These are phyloP conservation scores for Chaetodon trifasciatus DNA, from an alignment of 2,797 vertebrate genomes.

Conservation along the genomic window DNA sequence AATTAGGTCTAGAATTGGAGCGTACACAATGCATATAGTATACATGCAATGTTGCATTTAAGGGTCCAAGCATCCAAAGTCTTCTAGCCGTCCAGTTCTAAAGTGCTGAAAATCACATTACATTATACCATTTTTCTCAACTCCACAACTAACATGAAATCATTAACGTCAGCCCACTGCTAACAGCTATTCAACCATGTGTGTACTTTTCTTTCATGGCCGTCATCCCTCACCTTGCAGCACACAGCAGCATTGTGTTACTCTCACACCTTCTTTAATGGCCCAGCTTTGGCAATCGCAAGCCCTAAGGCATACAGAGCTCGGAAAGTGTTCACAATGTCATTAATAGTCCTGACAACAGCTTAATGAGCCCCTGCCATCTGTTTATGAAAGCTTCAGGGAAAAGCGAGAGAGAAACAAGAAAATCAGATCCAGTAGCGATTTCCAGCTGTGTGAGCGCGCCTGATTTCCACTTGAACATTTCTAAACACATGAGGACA, in stretches of 20 bases:
- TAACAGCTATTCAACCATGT: conserved; percentile 61
- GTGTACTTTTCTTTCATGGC: conserved; percentile 70
- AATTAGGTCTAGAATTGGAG: background rate
- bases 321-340: conserved; percentile 84
- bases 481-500: conserved; percentile 86
- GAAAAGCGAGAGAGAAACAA: conserved; percentile 66
- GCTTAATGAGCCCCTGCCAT: conserved; percentile 85
- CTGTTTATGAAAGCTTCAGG: conserved; percentile 84
- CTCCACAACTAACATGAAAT: conserved; percentile 57
- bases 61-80: conserved; percentile 7
- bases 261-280: conserved; percentile 82
- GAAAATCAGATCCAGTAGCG: conserved; percentile 84
- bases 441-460: conserved; percentile 80
- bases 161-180: conserved; percentile 62
- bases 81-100: background rate
- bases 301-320: conserved; percentile 73
- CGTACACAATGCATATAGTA: background rate
- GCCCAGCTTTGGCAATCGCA: conserved; percentile 70
- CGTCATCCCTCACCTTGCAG: conserved; percentile 73
- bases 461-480: conserved; percentile 85
- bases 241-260: conserved; percentile 80
- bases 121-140: conserved; percentile 41
- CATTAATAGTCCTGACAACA: conserved; percentile 86
- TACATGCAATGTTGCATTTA: background rate
- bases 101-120: conserved; percentile 23